A percentile compares a stretch with the other conserved stretches of the same genome.
Conservation (phyloP, 53 echinoderm and acorn worm species). For the Mesocentrotus franciscanus region DNA sequence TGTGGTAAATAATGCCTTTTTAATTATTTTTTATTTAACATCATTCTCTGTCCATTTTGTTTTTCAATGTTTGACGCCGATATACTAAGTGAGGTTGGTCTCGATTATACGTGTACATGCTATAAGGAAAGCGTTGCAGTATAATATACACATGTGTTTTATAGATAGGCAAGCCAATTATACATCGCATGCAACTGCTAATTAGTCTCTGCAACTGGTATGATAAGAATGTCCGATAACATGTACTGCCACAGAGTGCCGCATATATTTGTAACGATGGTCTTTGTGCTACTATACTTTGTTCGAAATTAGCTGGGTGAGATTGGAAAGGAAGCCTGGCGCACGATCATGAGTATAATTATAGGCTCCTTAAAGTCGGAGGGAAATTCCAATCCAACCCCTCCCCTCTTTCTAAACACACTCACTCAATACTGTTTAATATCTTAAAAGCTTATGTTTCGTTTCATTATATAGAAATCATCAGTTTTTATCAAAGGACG, state of each 20-base stretch:
- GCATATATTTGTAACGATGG: neutral
- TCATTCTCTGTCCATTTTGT: too few relatives aligned
- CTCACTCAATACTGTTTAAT: too few relatives aligned
- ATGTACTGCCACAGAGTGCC: neutral
- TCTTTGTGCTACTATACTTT: too few relatives aligned
- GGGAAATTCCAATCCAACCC: too few relatives aligned
- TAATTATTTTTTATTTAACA: too few relatives aligned
- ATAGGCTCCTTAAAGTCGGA: too few relatives aligned
- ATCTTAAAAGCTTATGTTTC: too few relatives aligned
- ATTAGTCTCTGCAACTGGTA: conserved; percentile 46
- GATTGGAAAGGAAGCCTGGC: neutral
- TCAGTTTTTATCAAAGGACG: too few relatives aligned
- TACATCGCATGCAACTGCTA: conserved; percentile 35
- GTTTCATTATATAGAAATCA: too few relatives aligned
- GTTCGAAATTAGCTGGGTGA: neutral
- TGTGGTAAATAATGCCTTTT: too few relatives aligned
- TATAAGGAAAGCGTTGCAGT: neutral
- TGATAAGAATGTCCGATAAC: conserved; percentile 38
- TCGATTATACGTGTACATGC: neutral
- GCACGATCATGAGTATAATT: neutral
- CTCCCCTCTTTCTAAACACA: too few relatives aligned
- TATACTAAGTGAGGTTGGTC: neutral
- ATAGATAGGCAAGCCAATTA: conserved; percentile 43
- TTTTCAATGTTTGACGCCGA: too few relatives aligned
- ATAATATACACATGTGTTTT: conserved; percentile 23